phyloP scores from a whole-genome alignment of 2,888 invertebrate species.

The Heteromyza rotundicornis region DNA sequence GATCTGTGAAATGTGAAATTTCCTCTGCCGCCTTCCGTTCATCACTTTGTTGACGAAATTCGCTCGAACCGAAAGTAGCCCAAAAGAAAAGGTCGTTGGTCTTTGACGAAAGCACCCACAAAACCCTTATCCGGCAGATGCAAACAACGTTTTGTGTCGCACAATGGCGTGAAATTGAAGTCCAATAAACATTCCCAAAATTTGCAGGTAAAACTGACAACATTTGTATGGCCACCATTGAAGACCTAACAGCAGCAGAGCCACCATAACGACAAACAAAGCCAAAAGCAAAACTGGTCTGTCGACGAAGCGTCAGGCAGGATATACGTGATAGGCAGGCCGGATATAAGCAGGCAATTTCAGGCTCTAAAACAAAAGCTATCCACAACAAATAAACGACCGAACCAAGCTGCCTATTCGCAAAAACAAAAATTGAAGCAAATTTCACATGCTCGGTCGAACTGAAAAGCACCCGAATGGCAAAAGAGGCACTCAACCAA shows the following conservation, averaged over 20 bases:
- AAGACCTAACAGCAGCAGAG: neutral
- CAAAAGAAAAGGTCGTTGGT: no score
- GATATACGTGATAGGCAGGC: neutral
- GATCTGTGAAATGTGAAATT: no score
- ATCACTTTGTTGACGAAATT: no score
- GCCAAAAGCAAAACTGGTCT: no score
- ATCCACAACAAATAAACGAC: neutral
- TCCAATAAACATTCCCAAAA: neutral
- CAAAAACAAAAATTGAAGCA: no score
- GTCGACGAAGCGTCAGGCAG: no score
- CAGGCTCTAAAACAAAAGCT: neutral
- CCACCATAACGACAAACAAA: neutral
- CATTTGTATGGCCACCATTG: neutral
- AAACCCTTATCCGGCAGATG: no score
- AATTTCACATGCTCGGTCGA: neutral
- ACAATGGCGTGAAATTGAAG: neutral
- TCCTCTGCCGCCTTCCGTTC: no score
- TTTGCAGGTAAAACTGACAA: neutral
- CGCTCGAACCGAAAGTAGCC: no score
- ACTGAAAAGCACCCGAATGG: neutral
- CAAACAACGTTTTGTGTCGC: no score
- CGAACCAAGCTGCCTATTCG: no score
- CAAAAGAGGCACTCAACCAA: neutral
- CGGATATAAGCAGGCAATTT: neutral
- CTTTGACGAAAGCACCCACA: no score